phyloP scores from a whole-genome alignment of 2,113 vertebrate species.

The Myanophis thanlyinensis region DNA sequence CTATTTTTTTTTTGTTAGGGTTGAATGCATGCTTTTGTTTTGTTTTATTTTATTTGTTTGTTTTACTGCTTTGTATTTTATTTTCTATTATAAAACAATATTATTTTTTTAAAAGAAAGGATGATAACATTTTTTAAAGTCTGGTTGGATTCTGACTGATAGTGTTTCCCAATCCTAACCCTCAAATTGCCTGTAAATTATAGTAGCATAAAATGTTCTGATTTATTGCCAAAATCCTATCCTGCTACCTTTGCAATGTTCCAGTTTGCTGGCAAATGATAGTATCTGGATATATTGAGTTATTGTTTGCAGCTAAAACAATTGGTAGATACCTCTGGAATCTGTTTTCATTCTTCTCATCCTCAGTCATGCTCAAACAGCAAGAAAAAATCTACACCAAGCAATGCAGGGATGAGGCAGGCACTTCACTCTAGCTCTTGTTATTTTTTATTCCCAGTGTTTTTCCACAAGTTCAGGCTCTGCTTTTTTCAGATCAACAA shows the following conservation, averaged over 20 bases:
- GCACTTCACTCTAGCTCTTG: not conserved
- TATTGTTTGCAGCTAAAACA: not conserved
- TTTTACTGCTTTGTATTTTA: too few relatives aligned
- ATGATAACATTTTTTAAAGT: rapidly evolving
- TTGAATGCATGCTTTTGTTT: too few relatives aligned
- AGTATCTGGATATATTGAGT: not conserved
- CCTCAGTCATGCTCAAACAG: not conserved
- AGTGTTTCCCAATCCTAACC: not conserved
- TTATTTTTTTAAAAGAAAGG: not conserved
- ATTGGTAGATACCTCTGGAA: not conserved
- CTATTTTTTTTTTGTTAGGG: too few relatives aligned
- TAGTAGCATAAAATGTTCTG: not conserved
- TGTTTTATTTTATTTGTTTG: too few relatives aligned
- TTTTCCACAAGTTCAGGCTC: not conserved
- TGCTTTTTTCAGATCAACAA: not conserved
- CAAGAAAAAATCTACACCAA: not conserved
- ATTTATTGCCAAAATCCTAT: not conserved
- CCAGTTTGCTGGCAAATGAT: not conserved
- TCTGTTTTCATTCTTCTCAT: not conserved
- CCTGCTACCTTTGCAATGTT: not conserved
- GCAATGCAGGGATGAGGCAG: not conserved
- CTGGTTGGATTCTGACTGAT: not conserved
- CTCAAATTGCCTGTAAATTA: not conserved
- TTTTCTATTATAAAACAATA: too few relatives aligned
- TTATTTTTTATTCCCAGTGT: not conserved